Evolutionary conservation across 2,888 invertebrate genomes (phyloP), one percentile per base, ranked within the genome.

Genomic region (Galerucella nymphaeae): DNA sequence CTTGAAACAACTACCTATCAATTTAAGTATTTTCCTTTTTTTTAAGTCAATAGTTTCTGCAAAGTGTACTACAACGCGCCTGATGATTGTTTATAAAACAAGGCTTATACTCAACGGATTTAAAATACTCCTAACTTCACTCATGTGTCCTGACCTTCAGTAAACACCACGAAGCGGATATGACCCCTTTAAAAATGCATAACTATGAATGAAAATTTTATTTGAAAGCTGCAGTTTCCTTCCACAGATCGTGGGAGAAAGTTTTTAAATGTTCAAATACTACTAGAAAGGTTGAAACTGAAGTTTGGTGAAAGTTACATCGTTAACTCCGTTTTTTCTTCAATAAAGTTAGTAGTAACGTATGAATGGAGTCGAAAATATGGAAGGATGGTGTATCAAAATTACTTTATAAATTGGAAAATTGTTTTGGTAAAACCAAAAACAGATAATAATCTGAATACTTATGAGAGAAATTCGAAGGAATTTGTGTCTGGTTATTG

Each of bases 131-230:
- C n/a, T n/a, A 3, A 53, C 16, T 16, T 10, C 10, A 18, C 16
- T 16, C 10, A 1, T 16, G 2, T 18, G 16, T 2, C 10, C n/a
- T 53, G 53, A 9, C 10, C 18, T 53, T 53, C 16, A 4, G 53
- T 11, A 18, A 16, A 42, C 18, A 61, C 18, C n/a, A 18, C 38
- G 18, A 41, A 14, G 61, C n/a, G 41, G n/a, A 63, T 63, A 45
- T 64, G 63, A 64, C 63, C 63, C 16, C 20, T 64, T 45, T 64
- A 64, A 64, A 64, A 64, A 64, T 64, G 48, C 48, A 64, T 64
- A 10, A 11, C 23, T 48, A 18, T 11, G 63, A 64, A 48, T 45
- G 63, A 18, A 48, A 64, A 48, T 48, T 64, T 9, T 45, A 11
- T 45, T 48, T 45, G 3, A 64, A 64, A 45, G 48, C 41, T n/a